Base-by-base conservation (phyloP, 2,113 vertebrate genomes). In the Indicator indicator region DNA sequence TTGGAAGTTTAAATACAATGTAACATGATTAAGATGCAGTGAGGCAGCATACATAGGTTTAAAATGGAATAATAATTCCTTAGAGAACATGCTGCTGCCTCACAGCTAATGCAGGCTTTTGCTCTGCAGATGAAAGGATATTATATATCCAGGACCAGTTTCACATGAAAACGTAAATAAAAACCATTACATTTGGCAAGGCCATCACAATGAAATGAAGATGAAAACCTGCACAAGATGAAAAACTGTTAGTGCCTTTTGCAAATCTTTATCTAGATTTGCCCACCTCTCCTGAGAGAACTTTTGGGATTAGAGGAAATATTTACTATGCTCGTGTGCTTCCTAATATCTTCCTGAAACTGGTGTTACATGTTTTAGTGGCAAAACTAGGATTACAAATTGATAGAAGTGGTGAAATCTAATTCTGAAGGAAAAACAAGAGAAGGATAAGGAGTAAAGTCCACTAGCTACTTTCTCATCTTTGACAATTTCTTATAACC, bases 1-100 rank as follows among this genome's bases (percentile, higher is more conserved):
- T 60, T 44, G 2, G 10, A 44, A 76, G 23, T 62, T 83, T 54
- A 62, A 85, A 40, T 26, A 32, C 24, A 58, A 6, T 3, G 1
- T 21, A 33, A 28, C 12, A 4, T 0, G 0, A 16, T 13, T 17
- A 9, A 33, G 24, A 40, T 23, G 21, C 16, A n/a, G 9, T 23
- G 54, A 54, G 21, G n/a, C 26, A 76, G 28, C 19, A 54, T 10
- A 60, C 19, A 33, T 17, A 60, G 5, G 12, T 54, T 71, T 86
- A 40, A 90, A 81, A 42, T 2, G 11, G 11, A 58, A n/a, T 32
- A 18, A 1, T 0, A 91, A 76, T 42, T 33, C 38, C 14, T 26
- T 4, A 54, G 13, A 56, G 28, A 65, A 7, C 11, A 17, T 2
- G 13, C 27, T 4, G 1, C 5, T 1, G 20, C 17, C 62, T 69